Evolutionary conservation across 2,888 invertebrate genomes (phyloP).

Genomic region (Ichneumoninae sp.): DNA sequence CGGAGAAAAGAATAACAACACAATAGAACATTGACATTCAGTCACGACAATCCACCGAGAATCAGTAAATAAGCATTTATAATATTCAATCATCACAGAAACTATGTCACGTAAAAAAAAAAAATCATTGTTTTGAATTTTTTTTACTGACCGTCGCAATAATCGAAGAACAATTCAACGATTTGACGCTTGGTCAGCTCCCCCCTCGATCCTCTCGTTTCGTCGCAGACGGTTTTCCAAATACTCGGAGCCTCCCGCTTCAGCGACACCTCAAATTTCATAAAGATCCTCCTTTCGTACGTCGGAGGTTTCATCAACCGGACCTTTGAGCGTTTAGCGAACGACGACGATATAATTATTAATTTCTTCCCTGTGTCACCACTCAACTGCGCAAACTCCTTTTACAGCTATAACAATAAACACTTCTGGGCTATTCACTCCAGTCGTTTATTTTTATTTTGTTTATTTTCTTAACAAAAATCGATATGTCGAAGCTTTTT

Average conservation of each 20-base stretch:
- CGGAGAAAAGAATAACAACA: constrained; percentile 36
- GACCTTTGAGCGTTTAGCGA: constrained; percentile 29
- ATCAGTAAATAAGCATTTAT: background rate
- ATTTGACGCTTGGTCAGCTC: constrained; percentile 66
- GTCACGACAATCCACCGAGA: background rate
- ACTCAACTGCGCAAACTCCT: background rate
- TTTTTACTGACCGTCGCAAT: constrained; percentile 73
- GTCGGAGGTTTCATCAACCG: constrained; percentile 73
- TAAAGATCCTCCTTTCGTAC: constrained; percentile 69
- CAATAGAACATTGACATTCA: constrained; percentile 4
- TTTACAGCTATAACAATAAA: background rate
- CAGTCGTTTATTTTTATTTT: background rate
- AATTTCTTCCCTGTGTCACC: background rate
- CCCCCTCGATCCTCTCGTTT: constrained; percentile 26
- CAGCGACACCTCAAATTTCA: constrained; percentile 70
- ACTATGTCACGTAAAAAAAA: background rate
- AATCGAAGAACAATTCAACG: constrained; percentile 74
- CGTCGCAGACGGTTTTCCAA: constrained; percentile 42
- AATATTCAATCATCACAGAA: constrained; percentile 32
- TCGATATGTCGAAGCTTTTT: background rate
- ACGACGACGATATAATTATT: constrained; percentile 28
- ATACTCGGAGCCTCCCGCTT: constrained; percentile 55
- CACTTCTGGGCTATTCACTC: background rate
- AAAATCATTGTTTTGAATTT: background rate
- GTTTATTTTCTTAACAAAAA: background rate